Evolutionary conservation across 2,113 vertebrate species (phyloP).

Genomic region (Prunella fulvescens): DNA sequence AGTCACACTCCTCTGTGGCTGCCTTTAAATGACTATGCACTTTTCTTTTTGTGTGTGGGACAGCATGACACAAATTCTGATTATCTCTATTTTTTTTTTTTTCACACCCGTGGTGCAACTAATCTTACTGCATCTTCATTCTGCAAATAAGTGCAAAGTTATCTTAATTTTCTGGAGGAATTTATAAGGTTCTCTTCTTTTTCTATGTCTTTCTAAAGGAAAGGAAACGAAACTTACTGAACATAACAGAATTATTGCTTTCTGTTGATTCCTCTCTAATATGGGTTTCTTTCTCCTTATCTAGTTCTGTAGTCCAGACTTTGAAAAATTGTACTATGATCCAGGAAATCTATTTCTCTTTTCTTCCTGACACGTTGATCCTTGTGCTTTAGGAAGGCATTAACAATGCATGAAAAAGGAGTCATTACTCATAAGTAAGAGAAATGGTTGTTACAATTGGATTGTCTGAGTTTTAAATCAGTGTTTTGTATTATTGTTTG

Average conservation of each 20-base stretch:
- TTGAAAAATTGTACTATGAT: not conserved
- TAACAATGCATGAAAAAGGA: constrained; percentile 40
- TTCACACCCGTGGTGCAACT: not conserved
- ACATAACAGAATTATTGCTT: not conserved
- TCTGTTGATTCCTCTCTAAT: not conserved
- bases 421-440: not conserved
- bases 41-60: not conserved
- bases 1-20: not conserved
- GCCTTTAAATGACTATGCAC: not conserved
- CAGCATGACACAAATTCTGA: not conserved
- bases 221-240: not conserved
- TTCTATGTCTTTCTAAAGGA: not conserved
- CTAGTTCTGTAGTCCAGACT: not conserved
- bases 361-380: not conserved
- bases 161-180: not conserved
- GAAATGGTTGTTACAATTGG: not conserved
- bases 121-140: not conserved
- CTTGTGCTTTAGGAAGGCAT: constrained; percentile 1
- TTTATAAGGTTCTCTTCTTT: not conserved
- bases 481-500: not conserved
- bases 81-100: not conserved
- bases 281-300: not conserved
- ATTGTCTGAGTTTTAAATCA: not conserved
- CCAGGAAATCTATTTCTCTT: constrained; percentile 29
- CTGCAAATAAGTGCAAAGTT: not conserved